Percentiles rank a stretch among this genome's conserved stretches.
phyloP scores from a whole-genome alignment of 2,113 vertebrate genomes.

The Eolophus roseicapilla region DNA sequence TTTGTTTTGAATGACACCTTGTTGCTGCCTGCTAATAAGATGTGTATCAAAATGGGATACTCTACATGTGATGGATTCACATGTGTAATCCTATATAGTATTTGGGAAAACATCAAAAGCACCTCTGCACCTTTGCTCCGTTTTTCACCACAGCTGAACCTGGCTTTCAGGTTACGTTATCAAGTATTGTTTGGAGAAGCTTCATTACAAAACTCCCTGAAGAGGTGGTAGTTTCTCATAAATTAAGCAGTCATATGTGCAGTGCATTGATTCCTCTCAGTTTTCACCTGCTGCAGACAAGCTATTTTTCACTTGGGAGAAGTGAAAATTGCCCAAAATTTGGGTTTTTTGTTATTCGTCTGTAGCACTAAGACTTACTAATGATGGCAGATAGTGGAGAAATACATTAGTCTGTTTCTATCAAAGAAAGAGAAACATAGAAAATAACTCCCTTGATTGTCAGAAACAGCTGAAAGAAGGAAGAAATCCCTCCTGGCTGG shows the following conservation, averaged over 20 bases:
- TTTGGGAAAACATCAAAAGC: not conserved
- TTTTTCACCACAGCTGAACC: not conserved
- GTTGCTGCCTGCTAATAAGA: not conserved
- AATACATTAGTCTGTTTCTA: not conserved
- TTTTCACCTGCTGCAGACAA: not conserved
- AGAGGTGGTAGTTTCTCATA: not conserved
- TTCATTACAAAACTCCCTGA: not conserved
- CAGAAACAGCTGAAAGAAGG: not conserved
- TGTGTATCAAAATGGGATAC: not conserved
- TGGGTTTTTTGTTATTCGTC: not conserved
- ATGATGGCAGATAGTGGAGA: not conserved
- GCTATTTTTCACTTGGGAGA: not conserved
- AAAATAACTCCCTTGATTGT: not conserved
- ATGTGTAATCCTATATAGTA: not conserved
- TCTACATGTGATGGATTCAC: not conserved
- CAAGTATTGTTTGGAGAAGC: not conserved
- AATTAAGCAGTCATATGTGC: not conserved
- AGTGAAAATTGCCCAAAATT: not conserved
- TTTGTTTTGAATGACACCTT: not conserved
- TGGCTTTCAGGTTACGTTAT: not conserved
- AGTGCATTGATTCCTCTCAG: not conserved
- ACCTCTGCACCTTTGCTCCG: not conserved
- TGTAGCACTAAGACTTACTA: not conserved
- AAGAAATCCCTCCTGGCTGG: not conserved
- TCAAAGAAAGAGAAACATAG: not conserved